These are phyloP conservation scores for Drosophila buzzatii DNA, from an alignment of 2,888 invertebrate genomes.

Conservation along the genomic window DNA sequence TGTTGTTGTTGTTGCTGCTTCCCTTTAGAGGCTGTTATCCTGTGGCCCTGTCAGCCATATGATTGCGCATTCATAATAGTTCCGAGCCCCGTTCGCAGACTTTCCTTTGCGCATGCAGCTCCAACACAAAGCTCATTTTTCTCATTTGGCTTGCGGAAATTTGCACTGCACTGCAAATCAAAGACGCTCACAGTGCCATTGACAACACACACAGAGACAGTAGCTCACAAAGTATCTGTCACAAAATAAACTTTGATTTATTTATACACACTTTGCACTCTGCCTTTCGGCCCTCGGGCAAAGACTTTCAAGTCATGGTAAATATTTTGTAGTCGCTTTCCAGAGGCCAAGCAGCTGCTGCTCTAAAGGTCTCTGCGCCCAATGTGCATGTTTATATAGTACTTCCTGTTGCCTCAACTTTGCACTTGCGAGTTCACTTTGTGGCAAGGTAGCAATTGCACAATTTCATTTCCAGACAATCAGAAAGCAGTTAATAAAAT, in stretches of 20 bases:
- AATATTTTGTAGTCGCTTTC: conserved; percentile 47
- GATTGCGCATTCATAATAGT: conserved; percentile 75
- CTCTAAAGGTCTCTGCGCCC: not conserved
- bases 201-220: conserved; percentile 34
- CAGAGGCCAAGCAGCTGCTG: conserved; percentile 21
- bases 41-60: conserved; percentile 54
- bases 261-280: conserved; percentile 68
- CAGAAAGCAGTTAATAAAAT: conserved; percentile 42
- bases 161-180: conserved; percentile 65
- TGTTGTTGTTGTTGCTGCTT: conserved; percentile 27
- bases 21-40: conserved; percentile 23
- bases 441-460: conserved; percentile 21
- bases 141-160: conserved; percentile 74
- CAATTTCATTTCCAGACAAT: conserved; percentile 47
- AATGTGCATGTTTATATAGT: not conserved
- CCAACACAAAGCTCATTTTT: conserved; percentile 59
- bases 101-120: conserved; percentile 7
- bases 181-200: conserved; percentile 56
- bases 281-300: conserved; percentile 47
- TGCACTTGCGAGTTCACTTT: conserved; percentile 56
- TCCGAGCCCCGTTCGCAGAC: conserved; percentile 25
- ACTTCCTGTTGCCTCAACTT: conserved; percentile 43
- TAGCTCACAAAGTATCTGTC: conserved; percentile 57
- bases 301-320: conserved; percentile 63
- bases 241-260: conserved; percentile 79